phyloP scores from a whole-genome alignment of 2,797 vertebrate species.

The Sphenodon punctatus region DNA sequence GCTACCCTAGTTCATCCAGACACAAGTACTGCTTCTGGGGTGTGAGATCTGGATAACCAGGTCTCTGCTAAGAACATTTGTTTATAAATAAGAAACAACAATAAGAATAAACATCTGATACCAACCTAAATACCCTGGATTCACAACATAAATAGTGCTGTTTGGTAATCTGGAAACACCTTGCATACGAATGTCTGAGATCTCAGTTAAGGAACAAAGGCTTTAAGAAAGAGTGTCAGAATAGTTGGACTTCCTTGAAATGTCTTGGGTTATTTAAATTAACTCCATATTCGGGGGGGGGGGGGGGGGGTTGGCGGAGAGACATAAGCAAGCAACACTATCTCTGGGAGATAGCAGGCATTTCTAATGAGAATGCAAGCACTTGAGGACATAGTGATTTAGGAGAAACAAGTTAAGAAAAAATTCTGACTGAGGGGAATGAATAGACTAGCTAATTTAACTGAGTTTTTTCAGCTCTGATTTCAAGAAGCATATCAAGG shows the following conservation, averaged over 20 bases:
- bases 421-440: background rate
- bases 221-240: too few species aligned
- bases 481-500: background rate
- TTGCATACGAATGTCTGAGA: conserved; percentile 88
- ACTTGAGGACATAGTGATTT: background rate
- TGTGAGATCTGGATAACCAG: too few species aligned
- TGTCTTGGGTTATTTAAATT: background rate
- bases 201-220: conserved; percentile 70
- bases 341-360: background rate
- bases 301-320: background rate
- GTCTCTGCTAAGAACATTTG: background rate
- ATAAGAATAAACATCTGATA: conserved; percentile 1
- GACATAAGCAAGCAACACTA: background rate
- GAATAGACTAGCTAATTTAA: background rate
- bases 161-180: conserved; percentile 91
- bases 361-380: background rate
- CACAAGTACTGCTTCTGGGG: too few species aligned
- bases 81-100: background rate
- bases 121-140: conserved; percentile 92
- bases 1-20: too few species aligned
- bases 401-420: background rate
- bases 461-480: background rate
- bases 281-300: background rate
- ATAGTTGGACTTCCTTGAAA: background rate
- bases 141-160: conserved; percentile 91